Evolutionary conservation across 2,797 vertebrate species (phyloP).

Genomic region (Nannoperca australis): DNA sequence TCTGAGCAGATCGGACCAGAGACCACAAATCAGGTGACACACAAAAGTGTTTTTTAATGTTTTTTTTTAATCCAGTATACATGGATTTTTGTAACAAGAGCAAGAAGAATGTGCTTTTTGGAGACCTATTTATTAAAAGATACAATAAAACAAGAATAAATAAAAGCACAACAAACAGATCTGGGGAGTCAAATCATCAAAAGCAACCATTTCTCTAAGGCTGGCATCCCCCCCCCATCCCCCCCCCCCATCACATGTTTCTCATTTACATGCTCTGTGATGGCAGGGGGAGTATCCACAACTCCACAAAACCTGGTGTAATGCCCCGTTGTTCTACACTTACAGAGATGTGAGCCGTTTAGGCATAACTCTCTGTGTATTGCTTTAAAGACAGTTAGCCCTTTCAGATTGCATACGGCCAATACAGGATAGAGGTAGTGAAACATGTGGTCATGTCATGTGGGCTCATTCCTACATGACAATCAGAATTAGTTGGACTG

Average conservation of each 20-base stretch:
- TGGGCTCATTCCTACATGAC: not conserved
- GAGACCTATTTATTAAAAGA: not conserved
- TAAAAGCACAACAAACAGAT: not conserved
- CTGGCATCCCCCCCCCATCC: not conserved
- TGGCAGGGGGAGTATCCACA: constrained; percentile 7
- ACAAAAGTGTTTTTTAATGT: not conserved
- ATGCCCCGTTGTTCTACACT: constrained; percentile 5
- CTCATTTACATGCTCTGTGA: constrained; percentile 5
- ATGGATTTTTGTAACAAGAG: not conserved
- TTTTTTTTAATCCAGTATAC: not conserved
- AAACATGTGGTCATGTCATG: not conserved
- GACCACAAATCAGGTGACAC: constrained; percentile 6
- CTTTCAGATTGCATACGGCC: constrained; percentile 18
- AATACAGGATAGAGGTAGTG: not conserved
- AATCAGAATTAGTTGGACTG: not conserved
- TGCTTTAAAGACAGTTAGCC: constrained; percentile 15
- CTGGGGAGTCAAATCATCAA: constrained; percentile 5
- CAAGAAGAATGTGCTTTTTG: not conserved
- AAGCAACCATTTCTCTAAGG: constrained; percentile 3
- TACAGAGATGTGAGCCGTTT: constrained; percentile 24
- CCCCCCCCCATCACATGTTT: not conserved
- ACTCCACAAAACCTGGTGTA: constrained; percentile 32
- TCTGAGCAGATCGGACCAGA: constrained; percentile 12
- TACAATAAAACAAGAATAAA: not conserved
- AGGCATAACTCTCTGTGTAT: not conserved